Base-by-base conservation (phyloP, 2,113 vertebrate species). In the Xenopus laevis region DNA sequence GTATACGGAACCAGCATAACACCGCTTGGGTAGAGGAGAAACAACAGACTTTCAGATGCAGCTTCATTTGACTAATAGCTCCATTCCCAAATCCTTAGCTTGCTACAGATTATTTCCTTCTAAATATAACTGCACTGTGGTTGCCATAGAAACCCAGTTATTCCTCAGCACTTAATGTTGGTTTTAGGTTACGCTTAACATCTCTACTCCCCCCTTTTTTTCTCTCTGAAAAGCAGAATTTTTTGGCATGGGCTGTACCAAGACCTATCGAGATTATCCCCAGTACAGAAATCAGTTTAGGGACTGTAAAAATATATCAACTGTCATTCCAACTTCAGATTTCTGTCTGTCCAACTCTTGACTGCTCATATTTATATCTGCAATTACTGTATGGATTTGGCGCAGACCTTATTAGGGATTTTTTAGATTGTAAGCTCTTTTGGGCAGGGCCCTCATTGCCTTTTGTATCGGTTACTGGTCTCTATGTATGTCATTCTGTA, bases 131-230 rank as follows among this genome's bases (percentile, higher is more conserved):
- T 16, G 3, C 15, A n/a, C 53, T 55, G 53, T n/a, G 5, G 17
- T 55, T 55, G 15, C 53, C 53, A 55, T 55, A 55, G 53, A 55
- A 55, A 55, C 53, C 53, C 53, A 55, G 17, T n/a, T 55, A 55
- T 16, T 55, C 53, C 15, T 55, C 53, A n/a, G 53, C 53, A n/a
- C 53, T 55, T 16, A 55, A 55, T 55, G 53, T 55, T 55, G 53
- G 53, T 55, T 55, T 55, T n/a, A 55, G 3, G 17, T 55, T 55
- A n/a, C 53, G 4, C 53, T n/a, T 55, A 9, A n/a, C 15, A 55
- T 55, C 17, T 55, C 53, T 13, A 55, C 13, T 16, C 47, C 3
- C 11, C 47, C 47, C 11, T 16, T 4, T 50, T 50, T 16, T 16
- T 50, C 13, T 50, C 10, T 50, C 6, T 50, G 47, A 16, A 16